phyloP scores from a whole-genome alignment of 2,113 vertebrate species.

The Vombatus ursinus region DNA sequence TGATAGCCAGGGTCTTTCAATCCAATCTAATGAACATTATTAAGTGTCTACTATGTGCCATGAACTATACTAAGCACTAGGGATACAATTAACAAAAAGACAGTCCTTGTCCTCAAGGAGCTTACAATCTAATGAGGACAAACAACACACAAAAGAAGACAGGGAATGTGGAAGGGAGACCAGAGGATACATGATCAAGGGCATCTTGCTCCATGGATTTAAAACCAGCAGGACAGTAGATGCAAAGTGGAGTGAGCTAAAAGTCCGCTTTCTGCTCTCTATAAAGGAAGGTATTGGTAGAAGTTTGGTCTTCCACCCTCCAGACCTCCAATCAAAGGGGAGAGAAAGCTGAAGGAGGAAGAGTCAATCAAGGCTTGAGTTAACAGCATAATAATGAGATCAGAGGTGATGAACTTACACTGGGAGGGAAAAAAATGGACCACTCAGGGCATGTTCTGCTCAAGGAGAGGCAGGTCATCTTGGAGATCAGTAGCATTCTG shows the following conservation, averaged over 20 bases:
- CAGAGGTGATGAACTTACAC: background rate
- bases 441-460: background rate
- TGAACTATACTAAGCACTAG: background rate
- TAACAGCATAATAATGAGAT: background rate
- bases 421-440: background rate
- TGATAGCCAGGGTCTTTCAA: background rate
- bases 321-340: too few relatives aligned
- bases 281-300: background rate
- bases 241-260: background rate
- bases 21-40: background rate
- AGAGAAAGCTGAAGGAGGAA: too few relatives aligned
- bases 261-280: background rate
- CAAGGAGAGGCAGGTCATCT: background rate
- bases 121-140: background rate
- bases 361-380: background rate
- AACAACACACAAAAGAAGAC: background rate
- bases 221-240: background rate
- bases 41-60: background rate
- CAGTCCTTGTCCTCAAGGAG: background rate
- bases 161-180: background rate
- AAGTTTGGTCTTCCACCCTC: too few relatives aligned
- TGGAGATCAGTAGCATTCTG: background rate
- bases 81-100: background rate
- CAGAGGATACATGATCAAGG: background rate
- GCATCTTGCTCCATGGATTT: background rate